A percentile compares a stretch with the other conserved stretches of the same genome.
These are phyloP conservation scores for Sebastes ruberrimus DNA, from an alignment of 2,797 vertebrate genomes.

Conservation along the genomic window DNA sequence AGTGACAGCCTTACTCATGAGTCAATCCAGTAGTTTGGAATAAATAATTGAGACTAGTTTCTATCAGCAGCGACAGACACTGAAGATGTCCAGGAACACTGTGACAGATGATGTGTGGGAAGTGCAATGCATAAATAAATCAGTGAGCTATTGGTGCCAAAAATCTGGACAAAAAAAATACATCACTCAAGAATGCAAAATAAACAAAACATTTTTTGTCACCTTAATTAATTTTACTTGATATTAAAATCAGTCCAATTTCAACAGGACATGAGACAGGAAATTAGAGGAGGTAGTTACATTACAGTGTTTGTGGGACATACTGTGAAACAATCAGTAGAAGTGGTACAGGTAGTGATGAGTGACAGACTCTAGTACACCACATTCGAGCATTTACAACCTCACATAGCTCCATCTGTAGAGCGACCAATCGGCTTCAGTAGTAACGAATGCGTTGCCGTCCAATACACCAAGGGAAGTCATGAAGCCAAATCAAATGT, in stretches of 20 bases:
- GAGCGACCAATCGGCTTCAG: neutral
- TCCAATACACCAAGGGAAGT: neutral
- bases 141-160: neutral
- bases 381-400: neutral
- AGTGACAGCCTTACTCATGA: neutral
- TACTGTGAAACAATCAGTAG: slow-evolving; percentile 6
- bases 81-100: neutral
- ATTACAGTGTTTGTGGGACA: slow-evolving; percentile 42
- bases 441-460: neutral
- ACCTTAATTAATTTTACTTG: slow-evolving; percentile 43
- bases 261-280: slow-evolving; percentile 46
- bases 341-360: slow-evolving; percentile 5
- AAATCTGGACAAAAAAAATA: neutral
- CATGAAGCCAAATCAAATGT: slow-evolving; percentile 39
- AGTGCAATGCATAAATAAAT: slow-evolving; percentile 17
- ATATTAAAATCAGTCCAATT: slow-evolving; percentile 53
- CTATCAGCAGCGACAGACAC: neutral
- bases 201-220: neutral
- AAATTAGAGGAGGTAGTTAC: slow-evolving; percentile 63
- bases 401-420: neutral
- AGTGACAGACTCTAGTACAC: neutral
- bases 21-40: neutral
- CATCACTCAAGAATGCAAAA: neutral
- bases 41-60: neutral
- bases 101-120: slow-evolving; percentile 40